phyloP scores from a whole-genome alignment of 2,888 invertebrate species.

The Habroteleia sp. region DNA sequence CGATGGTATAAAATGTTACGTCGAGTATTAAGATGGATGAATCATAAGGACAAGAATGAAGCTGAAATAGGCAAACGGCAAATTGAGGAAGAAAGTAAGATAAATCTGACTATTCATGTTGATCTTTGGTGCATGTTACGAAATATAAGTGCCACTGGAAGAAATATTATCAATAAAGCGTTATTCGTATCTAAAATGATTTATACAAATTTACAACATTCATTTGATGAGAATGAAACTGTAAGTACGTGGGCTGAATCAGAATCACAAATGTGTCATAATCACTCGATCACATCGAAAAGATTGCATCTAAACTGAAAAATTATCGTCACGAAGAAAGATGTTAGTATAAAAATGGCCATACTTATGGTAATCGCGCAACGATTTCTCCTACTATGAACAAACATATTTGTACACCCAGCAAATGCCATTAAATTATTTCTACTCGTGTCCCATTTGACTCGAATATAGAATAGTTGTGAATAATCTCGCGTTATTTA shows the following conservation, averaged over 20 bases:
- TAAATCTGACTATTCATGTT: slow-evolving; percentile 30
- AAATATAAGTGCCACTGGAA: no score
- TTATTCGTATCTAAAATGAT: slow-evolving; percentile 8
- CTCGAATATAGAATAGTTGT: slow-evolving; percentile 11
- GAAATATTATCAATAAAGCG: not conserved
- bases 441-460: not conserved
- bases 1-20: slow-evolving; percentile 23
- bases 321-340: slow-evolving; percentile 14
- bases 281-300: slow-evolving; percentile 24
- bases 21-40: slow-evolving; percentile 33
- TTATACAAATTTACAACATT: no score
- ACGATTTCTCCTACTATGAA: slow-evolving; percentile 15
- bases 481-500: slow-evolving; percentile 44
- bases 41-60: slow-evolving; percentile 25
- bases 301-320: slow-evolving; percentile 4
- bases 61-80: slow-evolving; percentile 4
- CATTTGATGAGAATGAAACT: no score
- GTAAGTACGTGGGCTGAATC: not conserved
- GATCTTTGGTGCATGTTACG: slow-evolving; percentile 22
- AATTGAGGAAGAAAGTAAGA: slow-evolving; percentile 24
- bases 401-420: slow-evolving; percentile 8
- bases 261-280: slow-evolving; percentile 14
- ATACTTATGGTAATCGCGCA: slow-evolving; percentile 15
- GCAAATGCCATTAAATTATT: slow-evolving; percentile 27
- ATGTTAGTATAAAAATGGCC: slow-evolving; percentile 12